These are phyloP conservation scores for Copidosoma aretas DNA, from an alignment of 2,888 invertebrate species.

Conservation along the genomic window DNA sequence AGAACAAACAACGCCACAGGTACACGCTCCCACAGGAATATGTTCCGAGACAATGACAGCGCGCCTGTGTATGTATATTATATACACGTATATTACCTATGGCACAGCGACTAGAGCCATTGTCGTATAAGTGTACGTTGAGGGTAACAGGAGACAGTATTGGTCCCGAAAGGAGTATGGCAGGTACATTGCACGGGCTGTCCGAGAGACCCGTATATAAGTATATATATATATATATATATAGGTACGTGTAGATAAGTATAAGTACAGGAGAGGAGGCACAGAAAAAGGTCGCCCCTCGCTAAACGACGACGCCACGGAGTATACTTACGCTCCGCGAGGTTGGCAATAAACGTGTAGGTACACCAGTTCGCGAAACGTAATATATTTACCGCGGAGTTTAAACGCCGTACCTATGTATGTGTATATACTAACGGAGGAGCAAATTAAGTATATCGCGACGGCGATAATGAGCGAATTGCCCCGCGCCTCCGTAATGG, in stretches of 20 bases:
- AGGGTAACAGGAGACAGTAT: conserved; percentile 18
- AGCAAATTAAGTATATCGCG: conserved; percentile 10
- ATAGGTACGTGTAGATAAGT: too few relatives aligned
- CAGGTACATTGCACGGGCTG: conserved; percentile 6
- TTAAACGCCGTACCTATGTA: background rate
- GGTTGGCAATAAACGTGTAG: conserved; percentile 14
- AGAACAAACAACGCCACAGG: too few relatives aligned
- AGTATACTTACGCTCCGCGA: background rate
- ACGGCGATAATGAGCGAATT: background rate
- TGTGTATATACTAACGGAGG: conserved; percentile 1
- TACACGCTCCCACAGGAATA: too few relatives aligned
- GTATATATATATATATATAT: too few relatives aligned
- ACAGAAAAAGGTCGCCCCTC: conserved; percentile 9
- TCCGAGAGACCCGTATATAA: conserved; percentile 1
- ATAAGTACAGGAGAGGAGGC: background rate
- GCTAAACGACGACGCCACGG: conserved; percentile 18
- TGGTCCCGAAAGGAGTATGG: conserved; percentile 26
- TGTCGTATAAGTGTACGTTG: conserved; percentile 15
- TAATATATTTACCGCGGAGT: conserved; percentile 16
- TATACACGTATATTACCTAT: too few relatives aligned
- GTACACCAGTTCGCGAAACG: conserved; percentile 7
- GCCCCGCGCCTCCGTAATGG: background rate
- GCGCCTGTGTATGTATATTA: too few relatives aligned
- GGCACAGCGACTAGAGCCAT: background rate
- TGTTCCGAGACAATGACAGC: conserved; percentile 4